phyloP scores from a whole-genome alignment of 1,140 invertebrate genomes.

The Leptopilina clavipes region DNA sequence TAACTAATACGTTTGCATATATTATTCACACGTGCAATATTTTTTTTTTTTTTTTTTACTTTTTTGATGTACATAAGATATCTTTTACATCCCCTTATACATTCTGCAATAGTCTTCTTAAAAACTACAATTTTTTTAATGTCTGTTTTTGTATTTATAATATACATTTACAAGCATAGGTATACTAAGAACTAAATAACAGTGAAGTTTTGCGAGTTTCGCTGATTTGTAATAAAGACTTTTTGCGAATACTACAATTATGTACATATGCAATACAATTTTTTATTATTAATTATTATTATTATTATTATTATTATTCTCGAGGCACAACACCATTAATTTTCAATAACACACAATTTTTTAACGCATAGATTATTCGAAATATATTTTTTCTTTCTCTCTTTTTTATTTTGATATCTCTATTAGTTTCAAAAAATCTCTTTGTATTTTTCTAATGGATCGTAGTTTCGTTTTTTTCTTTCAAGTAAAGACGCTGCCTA shows the following conservation, averaged over 20 bases:
- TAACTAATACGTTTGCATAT: conserved; percentile 35
- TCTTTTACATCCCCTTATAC: conserved; percentile 38
- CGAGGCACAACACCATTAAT: conserved; percentile 13
- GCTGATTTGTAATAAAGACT: conserved; percentile 6
- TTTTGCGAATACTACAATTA: conserved; percentile 31
- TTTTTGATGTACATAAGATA: conserved; percentile 37
- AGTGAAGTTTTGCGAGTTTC: conserved; percentile 45
- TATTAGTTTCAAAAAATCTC: not conserved
- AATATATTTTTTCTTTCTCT: not conserved
- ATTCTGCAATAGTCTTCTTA: conserved; percentile 34
- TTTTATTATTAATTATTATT: not conserved
- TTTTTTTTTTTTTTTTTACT: too few relatives aligned
- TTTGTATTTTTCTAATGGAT: not conserved
- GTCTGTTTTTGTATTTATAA: conserved; percentile 37
- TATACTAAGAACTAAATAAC: conserved; percentile 59
- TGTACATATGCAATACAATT: conserved; percentile 12
- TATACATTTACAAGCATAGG: conserved; percentile 49
- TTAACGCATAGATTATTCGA: not conserved
- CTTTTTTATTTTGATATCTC: not conserved
- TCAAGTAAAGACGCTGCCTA: conserved; percentile 4
- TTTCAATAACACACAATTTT: not conserved
- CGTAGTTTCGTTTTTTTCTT: not conserved
- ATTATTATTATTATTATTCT: conserved; percentile 17
- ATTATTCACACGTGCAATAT: conserved; percentile 24
- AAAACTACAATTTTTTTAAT: conserved; percentile 21